These are phyloP conservation scores for Petrocephalus sullivani DNA, from an alignment of 2,797 vertebrate species.

Conservation along the genomic window DNA sequence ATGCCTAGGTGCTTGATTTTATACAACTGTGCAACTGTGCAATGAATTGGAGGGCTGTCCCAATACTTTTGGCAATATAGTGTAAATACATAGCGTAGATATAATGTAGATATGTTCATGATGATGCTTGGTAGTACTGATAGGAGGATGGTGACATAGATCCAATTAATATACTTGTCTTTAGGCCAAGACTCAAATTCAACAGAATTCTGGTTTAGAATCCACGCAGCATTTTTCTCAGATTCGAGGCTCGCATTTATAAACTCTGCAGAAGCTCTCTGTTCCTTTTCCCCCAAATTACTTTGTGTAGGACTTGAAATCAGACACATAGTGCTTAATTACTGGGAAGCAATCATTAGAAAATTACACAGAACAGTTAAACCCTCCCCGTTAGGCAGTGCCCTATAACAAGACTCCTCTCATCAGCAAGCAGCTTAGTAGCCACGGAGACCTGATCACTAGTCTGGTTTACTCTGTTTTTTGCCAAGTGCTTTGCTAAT, in stretches of 20 bases:
- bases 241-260: not conserved
- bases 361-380: conserved; percentile 17
- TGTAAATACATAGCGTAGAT: no score
- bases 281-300: not conserved
- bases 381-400: not conserved
- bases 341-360: conserved; percentile 18
- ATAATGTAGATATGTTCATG: no score
- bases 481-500: conserved; percentile 33
- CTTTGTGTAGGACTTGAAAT: not conserved
- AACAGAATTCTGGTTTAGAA: not conserved
- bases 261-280: not conserved
- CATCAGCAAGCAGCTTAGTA: conserved; percentile 51
- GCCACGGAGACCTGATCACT: conserved; percentile 46
- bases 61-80: no score
- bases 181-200: not conserved
- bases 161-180: not conserved
- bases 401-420: conserved; percentile 27
- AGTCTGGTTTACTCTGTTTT: conserved; percentile 36
- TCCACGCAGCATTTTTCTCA: not conserved
- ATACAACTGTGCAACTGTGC: no score
- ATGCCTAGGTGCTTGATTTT: no score
- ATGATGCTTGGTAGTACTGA: not conserved
- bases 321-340: conserved; percentile 21
- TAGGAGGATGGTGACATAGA: not conserved
- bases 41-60: no score